Evolutionary conservation across 2,113 vertebrate genomes (phyloP), one percentile per base, ranked within the genome.

Genomic region (Dicentrarchus labrax): DNA sequence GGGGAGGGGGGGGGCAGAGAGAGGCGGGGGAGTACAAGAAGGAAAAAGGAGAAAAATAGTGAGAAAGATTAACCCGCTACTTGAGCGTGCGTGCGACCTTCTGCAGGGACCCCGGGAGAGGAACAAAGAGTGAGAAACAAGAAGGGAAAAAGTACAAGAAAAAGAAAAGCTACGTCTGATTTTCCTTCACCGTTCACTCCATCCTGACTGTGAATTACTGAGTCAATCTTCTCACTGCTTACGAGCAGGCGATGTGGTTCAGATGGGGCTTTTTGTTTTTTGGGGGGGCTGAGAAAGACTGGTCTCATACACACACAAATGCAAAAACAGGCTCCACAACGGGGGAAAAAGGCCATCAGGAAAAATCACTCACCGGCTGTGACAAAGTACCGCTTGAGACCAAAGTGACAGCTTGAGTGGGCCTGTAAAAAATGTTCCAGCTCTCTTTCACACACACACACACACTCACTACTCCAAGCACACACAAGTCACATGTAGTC

Each of bases 381-480:
- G 76, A 82, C 84, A 77, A 51, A 80, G 65, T 61, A 38, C 65
- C 16, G 30, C 83, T 64, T 12, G 39, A 65, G 43, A 85, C 41
- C 61, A 65, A 76, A 80, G 51, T 83, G 81, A 90, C 82, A 85
- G 75, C 66, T 80, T 59, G 72, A 77, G 72, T 73, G 72, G 60
- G 41, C 43, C 50, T 51, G 65, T 74, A 54, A 53, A 76, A 74
- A 74, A 72, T 50, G 53, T 62, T 24, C 66, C 45, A 15, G 47
- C 65, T 72, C 38, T 21, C 51, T 22, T 57, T 8, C 41, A 74
- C 59, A 75, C 85, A 81, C 85, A 83, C 81, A 87, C 72, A 86
- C 53, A 69, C 64, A 64, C 70, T 48, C 51, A 30, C 30, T 30
- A 30, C 30, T 30, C 30, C 30, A 78, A 41, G 4, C 45, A 48